These are phyloP conservation scores for Setipinna tenuifilis DNA, from an alignment of 2,797 vertebrate genomes.

Conservation along the genomic window DNA sequence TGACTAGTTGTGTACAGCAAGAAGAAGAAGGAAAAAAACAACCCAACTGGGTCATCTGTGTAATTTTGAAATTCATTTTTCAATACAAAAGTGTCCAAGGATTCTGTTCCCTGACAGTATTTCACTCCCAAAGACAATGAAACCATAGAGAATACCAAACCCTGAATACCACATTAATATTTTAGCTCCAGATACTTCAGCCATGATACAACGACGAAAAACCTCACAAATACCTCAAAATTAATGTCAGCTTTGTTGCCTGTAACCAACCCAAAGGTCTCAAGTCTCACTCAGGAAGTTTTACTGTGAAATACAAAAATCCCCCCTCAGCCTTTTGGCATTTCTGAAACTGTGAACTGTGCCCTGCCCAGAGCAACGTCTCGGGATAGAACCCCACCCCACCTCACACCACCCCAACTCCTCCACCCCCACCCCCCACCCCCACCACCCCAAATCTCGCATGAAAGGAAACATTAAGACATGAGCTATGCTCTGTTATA, in stretches of 20 bases:
- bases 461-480: conserved; percentile 36
- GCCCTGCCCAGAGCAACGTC: not conserved
- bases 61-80: not conserved
- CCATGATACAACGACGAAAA: not conserved
- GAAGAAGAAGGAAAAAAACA: not conserved
- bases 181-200: not conserved
- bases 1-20: not conserved
- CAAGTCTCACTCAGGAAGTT: conserved; percentile 17
- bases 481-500: conserved; percentile 33
- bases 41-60: not conserved
- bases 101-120: not conserved
- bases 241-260: not conserved
- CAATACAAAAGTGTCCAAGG: not conserved
- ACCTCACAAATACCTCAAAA: not conserved
- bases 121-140: not conserved
- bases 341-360: not conserved
- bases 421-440: not conserved
- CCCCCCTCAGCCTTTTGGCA: not conserved
- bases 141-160: not conserved
- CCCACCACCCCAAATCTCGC: not conserved
- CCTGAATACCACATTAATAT: not conserved
- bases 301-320: conserved; percentile 8
- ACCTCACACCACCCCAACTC: not conserved
- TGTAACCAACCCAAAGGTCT: conserved; percentile 1
- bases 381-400: not conserved